Percentiles rank a stretch among this genome's conserved stretches.
Evolutionary conservation across 2,797 vertebrate species (phyloP).

Genomic region (Lophius americanus): DNA sequence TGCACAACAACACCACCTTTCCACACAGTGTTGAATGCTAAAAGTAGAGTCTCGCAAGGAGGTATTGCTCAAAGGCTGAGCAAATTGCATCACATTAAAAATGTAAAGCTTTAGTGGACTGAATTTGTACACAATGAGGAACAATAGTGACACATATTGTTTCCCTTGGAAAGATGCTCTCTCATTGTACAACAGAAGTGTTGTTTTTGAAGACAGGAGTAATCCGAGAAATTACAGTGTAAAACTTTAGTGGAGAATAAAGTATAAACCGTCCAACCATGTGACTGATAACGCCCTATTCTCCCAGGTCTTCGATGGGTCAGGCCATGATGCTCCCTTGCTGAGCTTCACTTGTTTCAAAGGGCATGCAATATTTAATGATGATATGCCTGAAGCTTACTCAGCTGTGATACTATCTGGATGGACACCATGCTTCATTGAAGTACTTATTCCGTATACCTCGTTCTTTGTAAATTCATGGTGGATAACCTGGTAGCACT

Average conservation of each 20-base stretch:
- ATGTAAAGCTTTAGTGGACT: constrained; percentile 53
- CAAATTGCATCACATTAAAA: constrained; percentile 60
- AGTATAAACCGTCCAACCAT: too few relatives aligned
- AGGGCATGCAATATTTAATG: constrained; percentile 18
- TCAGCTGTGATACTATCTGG: not conserved
- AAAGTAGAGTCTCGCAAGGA: constrained; percentile 6
- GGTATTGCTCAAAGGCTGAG: constrained; percentile 21
- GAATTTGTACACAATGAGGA: constrained; percentile 38
- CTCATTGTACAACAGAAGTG: not conserved
- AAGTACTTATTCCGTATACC: not conserved
- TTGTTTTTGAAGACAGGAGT: constrained; percentile 15
- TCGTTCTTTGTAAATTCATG: not conserved
- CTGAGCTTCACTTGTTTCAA: constrained; percentile 11
- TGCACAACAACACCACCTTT: constrained; percentile 7
- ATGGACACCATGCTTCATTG: not conserved
- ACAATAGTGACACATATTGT: constrained; percentile 43
- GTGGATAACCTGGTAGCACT: too few relatives aligned
- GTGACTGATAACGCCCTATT: constrained; percentile 7
- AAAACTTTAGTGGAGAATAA: too few relatives aligned
- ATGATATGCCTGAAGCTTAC: constrained; percentile 11
- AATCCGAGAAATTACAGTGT: not conserved
- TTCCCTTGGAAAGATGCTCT: not conserved
- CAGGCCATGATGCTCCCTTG: constrained; percentile 3
- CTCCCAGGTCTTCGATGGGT: constrained; percentile 13
- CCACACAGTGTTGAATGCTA: not conserved